Percentiles rank a stretch among this genome's conserved stretches.
phyloP scores from a whole-genome alignment of 2,113 vertebrate species.

The Pipra filicauda region DNA sequence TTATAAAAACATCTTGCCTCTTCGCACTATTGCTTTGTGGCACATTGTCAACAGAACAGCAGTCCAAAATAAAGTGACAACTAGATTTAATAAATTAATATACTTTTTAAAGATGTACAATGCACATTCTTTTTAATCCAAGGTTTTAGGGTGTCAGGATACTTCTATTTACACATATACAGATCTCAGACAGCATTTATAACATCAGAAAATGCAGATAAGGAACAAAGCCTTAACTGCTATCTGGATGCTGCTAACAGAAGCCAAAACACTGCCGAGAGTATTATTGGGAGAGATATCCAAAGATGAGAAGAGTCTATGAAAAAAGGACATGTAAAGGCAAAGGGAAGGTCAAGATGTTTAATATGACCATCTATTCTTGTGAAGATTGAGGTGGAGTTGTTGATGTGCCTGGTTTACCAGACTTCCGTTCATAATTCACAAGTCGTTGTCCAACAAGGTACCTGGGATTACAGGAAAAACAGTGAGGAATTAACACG shows the following conservation, averaged over 20 bases:
- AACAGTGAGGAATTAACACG: neutral
- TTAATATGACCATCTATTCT: conserved; percentile 78
- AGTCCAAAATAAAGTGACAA: conserved; percentile 89
- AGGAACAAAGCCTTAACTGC: conserved; percentile 69
- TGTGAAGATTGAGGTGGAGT: conserved; percentile 82
- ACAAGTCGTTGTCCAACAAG: conserved; percentile 97
- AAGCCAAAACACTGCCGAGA: conserved; percentile 75
- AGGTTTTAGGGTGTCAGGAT: conserved; percentile 76
- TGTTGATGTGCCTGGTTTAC: conserved; percentile 79
- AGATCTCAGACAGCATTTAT: conserved; percentile 84
- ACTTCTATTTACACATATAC: conserved; percentile 94
- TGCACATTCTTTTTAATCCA: conserved; percentile 89
- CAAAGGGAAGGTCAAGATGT: conserved; percentile 68
- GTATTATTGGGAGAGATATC: conserved; percentile 68
- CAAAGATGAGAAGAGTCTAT: conserved; percentile 70
- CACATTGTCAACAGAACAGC: conserved; percentile 78
- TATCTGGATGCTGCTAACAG: conserved; percentile 69
- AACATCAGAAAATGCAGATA: conserved; percentile 66
- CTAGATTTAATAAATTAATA: conserved; percentile 99
- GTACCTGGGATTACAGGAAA: conserved; percentile 80
- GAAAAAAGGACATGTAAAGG: conserved; percentile 71
- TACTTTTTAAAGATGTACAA: conserved; percentile 96
- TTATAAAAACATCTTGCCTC: conserved; percentile 58
- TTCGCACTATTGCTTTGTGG: conserved; percentile 71
- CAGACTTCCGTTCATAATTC: conserved; percentile 94